Evolutionary conservation across 2,888 invertebrate genomes (phyloP), one percentile per base, ranked within the genome.

Genomic region (Eustalomyia histrio): DNA sequence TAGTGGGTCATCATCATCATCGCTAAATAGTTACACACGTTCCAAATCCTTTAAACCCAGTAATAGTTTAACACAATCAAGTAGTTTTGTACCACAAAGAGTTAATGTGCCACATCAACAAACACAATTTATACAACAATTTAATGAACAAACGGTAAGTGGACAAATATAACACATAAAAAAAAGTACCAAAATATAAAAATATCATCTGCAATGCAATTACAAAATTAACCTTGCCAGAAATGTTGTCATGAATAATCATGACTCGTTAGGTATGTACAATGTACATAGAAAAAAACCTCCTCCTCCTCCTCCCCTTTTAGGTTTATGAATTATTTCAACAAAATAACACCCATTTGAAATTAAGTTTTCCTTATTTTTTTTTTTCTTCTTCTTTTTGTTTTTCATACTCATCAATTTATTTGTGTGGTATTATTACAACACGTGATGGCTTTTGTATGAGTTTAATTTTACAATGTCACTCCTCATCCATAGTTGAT

Each of bases 91-190:
- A 72, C 86, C 88, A 60, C 86, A 88, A 71, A 87, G 89, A 61
- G 84, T 85, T 76, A 90, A 90, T 86, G 87, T 89, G 76, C 90
- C 90, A 47, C 90, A 90, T 83, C 90, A 90, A 76, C 90, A 90
- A 81, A 87, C 88, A 83, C 90, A 90, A 81, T 90, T 90, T 85
- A 78, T 89, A 84, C 85, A 90, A 63, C 90, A 90, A 79, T 90
- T 90, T 73, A 90, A 85, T 83, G 90, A 90, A 76, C 86, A 87
- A 86, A 61, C 73, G 35, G 90, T 90, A 85, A 86, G 88, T 85
- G n/a, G 1, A 6, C 1, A 47, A 47, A 47, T 47, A 47, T 17
- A 33, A 29, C 16, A 43, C 24, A 16, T 29, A 17, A 57, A 43
- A 12, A 14, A 43, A 39, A n/a, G n/a, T n/a, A n/a, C n/a, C n/a